These are phyloP conservation scores for Alligator sinensis DNA, from an alignment of 2,113 vertebrate genomes.

Conservation along the genomic window DNA sequence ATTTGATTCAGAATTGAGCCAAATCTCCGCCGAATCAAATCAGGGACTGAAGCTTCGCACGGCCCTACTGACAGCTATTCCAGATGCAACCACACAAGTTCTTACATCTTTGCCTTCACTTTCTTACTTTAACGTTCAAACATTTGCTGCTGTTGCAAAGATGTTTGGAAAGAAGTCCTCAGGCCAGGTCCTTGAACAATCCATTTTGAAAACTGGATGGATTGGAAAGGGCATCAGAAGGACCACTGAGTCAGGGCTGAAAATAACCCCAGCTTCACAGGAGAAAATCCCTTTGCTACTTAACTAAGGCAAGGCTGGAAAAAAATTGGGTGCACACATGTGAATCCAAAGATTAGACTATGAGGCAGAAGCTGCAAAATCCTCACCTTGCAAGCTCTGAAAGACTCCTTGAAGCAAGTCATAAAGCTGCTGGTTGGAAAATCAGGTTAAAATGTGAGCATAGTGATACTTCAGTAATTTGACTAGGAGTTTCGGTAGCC, in stretches of 20 bases:
- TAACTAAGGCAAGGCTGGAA: background rate
- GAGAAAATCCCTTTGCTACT: background rate
- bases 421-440: fast-evolving
- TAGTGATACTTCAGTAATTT: background rate
- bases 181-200: background rate
- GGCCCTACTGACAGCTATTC: background rate
- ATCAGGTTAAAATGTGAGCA: background rate
- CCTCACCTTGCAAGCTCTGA: background rate
- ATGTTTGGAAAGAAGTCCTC: background rate
- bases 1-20: too few relatives aligned
- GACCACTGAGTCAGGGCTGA: background rate
- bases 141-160: background rate
- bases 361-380: background rate
- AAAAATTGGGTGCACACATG: fast-evolving
- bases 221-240: background rate
- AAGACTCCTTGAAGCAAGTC: background rate
- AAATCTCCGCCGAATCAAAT: too few relatives aligned
- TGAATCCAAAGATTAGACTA: background rate
- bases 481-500: fast-evolving
- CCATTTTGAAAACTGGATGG: fast-evolving
- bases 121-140: background rate
- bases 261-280: background rate
- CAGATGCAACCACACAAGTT: background rate
- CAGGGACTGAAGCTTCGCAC: too few relatives aligned
- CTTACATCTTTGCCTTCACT: background rate